A percentile compares a stretch with the other conserved stretches of the same genome.
phyloP scores from a whole-genome alignment of 2,113 vertebrate species.

The Agapornis roseicollis region DNA sequence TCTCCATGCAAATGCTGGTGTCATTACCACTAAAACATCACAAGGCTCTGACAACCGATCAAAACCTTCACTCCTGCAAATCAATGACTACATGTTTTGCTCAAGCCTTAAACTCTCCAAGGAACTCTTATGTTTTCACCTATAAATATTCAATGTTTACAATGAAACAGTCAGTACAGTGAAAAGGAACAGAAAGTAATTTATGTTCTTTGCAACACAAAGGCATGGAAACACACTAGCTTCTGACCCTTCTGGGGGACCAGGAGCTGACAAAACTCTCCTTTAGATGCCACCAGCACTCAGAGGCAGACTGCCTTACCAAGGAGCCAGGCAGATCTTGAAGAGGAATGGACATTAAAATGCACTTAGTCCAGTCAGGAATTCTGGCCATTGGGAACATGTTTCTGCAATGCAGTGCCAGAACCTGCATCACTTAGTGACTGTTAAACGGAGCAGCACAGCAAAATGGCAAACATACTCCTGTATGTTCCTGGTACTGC shows the following conservation, averaged over 20 bases:
- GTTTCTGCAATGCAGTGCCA: background rate
- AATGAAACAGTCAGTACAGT: background rate
- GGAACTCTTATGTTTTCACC: background rate
- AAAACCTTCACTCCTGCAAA: background rate
- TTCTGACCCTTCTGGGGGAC: background rate
- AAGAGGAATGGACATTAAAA: background rate
- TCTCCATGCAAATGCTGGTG: background rate
- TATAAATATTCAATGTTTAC: background rate
- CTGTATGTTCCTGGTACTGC: background rate
- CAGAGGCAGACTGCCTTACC: background rate
- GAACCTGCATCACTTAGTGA: background rate
- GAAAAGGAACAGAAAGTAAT: background rate
- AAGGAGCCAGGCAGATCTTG: background rate
- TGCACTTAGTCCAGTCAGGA: background rate
- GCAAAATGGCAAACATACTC: background rate
- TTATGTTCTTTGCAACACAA: background rate
- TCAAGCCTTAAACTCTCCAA: background rate
- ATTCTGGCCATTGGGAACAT: fast-evolving
- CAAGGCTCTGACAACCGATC: background rate
- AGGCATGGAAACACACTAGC: background rate
- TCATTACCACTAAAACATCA: background rate
- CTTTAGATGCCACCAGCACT: background rate
- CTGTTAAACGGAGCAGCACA: background rate
- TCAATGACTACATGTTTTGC: background rate
- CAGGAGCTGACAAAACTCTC: background rate